A percentile compares a stretch with the other conserved stretches of the same genome.
phyloP scores from a whole-genome alignment of 2,797 vertebrate species.

The Lutjanus campechanus region DNA sequence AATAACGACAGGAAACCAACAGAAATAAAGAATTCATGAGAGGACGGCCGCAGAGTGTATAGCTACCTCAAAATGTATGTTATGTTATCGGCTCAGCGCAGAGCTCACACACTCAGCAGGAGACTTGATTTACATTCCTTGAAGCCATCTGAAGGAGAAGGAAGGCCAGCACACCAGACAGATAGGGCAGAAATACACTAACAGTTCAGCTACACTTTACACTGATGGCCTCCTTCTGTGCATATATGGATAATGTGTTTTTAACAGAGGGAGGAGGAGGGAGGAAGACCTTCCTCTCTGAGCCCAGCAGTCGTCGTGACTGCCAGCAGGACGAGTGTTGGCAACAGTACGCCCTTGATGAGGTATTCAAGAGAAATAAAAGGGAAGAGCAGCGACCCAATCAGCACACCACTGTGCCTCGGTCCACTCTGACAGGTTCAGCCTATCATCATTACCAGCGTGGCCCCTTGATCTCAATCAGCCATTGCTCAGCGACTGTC shows the following conservation, averaged over 20 bases:
- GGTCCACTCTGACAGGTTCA: slow-evolving; percentile 31
- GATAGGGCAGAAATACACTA: slow-evolving; percentile 14
- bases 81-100: slow-evolving; percentile 47
- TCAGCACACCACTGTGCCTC: slow-evolving; percentile 10
- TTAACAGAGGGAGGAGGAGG: background rate
- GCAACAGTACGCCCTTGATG: background rate
- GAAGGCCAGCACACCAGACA: background rate
- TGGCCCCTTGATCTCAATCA: slow-evolving; percentile 63
- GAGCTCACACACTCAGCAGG: slow-evolving; percentile 38
- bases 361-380: slow-evolving; percentile 22
- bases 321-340: background rate
- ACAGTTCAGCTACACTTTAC: slow-evolving; percentile 33
- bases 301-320: background rate
- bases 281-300: slow-evolving; percentile 15
- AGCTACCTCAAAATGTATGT: slow-evolving; percentile 37
- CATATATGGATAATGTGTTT: slow-evolving; percentile 38
- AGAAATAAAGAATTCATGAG: slow-evolving; percentile 79
- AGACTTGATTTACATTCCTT: slow-evolving; percentile 54
- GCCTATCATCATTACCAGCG: slow-evolving; percentile 23
- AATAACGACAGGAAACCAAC: slow-evolving; percentile 70
- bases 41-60: slow-evolving; percentile 21
- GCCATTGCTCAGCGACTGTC: background rate
- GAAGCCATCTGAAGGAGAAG: slow-evolving; percentile 28
- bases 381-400: slow-evolving; percentile 1
- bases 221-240: slow-evolving; percentile 13